Evolutionary conservation across 2,888 invertebrate species (phyloP).

Genomic region (Amblyjoppa fuscipennis): DNA sequence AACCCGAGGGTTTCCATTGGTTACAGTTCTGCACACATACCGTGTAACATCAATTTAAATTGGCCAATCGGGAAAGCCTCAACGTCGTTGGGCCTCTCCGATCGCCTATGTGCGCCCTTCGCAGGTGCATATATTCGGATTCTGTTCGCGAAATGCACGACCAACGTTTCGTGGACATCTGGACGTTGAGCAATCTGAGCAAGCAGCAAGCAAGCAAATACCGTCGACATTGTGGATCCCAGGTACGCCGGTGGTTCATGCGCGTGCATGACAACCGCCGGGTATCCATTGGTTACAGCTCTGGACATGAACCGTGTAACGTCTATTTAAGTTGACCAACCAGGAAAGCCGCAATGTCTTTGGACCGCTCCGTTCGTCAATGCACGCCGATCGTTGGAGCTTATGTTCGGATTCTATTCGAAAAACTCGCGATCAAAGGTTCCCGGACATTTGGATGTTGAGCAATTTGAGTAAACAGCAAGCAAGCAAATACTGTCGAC

Average conservation of each 20-base stretch:
- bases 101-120: no score
- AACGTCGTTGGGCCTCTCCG: not conserved
- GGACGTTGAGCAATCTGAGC: no score
- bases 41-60: not conserved
- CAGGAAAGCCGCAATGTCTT: not conserved
- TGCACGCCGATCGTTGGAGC: no score
- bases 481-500: not conserved
- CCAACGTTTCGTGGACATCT: no score
- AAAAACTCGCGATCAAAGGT: no score
- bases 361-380: no score
- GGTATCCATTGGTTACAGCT: not conserved
- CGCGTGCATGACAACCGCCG: not conserved
- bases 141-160: no score
- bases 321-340: not conserved
- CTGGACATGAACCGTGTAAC: not conserved
- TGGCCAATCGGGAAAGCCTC: not conserved
- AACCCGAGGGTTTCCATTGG: not conserved
- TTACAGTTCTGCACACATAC: not conserved
- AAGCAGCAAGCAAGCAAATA: not conserved
- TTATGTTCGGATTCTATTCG: no score
- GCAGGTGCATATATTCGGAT: no score
- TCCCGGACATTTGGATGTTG: no score
- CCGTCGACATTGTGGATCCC: not conserved
- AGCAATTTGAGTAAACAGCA: no score
- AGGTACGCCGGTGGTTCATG: not conserved